Conservation (phyloP, 2,888 invertebrate species). For the Vesta saturnalis region DNA sequence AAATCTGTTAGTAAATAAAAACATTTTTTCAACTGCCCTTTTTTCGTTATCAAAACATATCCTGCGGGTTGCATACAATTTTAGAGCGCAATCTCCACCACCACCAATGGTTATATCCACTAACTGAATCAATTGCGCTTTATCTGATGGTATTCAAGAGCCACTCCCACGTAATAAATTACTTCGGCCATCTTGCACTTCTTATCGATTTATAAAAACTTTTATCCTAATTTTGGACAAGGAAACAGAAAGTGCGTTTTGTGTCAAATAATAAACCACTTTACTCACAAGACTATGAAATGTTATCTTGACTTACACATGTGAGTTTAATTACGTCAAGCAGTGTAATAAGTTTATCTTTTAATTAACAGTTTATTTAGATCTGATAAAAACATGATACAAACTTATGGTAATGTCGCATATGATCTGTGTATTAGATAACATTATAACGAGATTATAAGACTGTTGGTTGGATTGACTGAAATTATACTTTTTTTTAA, state of each 20-base stretch:
- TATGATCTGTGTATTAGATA: too few relatives aligned
- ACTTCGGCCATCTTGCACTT: constrained; percentile 45
- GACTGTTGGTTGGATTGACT: too few relatives aligned
- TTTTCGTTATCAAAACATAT: constrained; percentile 23
- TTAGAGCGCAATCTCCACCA: constrained; percentile 40
- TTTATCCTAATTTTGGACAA: neutral
- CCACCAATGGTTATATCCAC: constrained; percentile 42
- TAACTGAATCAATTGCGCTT: constrained; percentile 45
- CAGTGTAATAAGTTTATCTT: too few relatives aligned
- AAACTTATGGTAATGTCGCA: too few relatives aligned
- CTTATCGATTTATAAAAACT: constrained; percentile 26
- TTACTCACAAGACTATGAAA: too few relatives aligned
- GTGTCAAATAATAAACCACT: too few relatives aligned
- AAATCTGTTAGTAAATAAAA: neutral
- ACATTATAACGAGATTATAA: too few relatives aligned
- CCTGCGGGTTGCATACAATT: constrained; percentile 35
- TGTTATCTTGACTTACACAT: too few relatives aligned
- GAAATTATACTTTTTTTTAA: too few relatives aligned
- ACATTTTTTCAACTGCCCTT: neutral
- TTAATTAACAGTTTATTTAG: too few relatives aligned
- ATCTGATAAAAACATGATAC: too few relatives aligned
- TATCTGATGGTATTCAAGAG: constrained; percentile 44
- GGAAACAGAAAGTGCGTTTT: neutral
- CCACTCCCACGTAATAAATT: constrained; percentile 46
- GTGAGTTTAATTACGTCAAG: too few relatives aligned